Conservation (phyloP, 2,113 vertebrate genomes). For the Gymnarchus niloticus region DNA sequence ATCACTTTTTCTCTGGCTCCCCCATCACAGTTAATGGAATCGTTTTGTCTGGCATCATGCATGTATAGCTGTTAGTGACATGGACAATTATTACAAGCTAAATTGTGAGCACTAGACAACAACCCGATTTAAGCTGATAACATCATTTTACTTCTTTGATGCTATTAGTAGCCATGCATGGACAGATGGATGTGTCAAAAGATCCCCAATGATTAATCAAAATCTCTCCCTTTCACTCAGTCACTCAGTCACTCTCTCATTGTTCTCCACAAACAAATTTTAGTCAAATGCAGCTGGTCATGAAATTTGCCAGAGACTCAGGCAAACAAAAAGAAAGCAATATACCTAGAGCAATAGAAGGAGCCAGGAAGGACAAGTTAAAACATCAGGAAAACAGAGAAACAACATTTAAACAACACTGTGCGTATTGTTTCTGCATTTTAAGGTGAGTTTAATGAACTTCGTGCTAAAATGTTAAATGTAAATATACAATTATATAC, state of each 20-base stretch:
- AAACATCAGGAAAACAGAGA: constrained; percentile 30
- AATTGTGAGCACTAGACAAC: constrained; percentile 35
- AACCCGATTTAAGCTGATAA: constrained; percentile 1
- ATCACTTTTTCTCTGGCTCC: background rate
- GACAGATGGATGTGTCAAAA: constrained; percentile 4
- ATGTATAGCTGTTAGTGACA: constrained; percentile 49
- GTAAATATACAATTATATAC: background rate
- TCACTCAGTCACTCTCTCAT: constrained; percentile 42
- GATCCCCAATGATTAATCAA: constrained; percentile 24
- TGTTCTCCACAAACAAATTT: constrained; percentile 62
- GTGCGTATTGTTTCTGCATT: constrained; percentile 17
- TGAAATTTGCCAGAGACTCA: constrained; percentile 52
- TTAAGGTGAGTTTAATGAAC: constrained; percentile 51
- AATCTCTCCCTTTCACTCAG: constrained; percentile 38
- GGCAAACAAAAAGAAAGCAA: constrained; percentile 34
- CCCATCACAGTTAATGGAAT: constrained; percentile 45
- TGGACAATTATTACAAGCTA: constrained; percentile 24
- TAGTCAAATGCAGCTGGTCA: constrained; percentile 63
- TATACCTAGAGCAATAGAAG: constrained; percentile 28
- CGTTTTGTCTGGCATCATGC: constrained; percentile 35
- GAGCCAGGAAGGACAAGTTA: constrained; percentile 24
- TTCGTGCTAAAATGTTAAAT: background rate
- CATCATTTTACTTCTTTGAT: background rate
- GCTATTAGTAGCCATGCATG: background rate
- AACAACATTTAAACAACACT: constrained; percentile 31